Conservation (phyloP, 2,888 invertebrate genomes). For the Anthrax anthrax region DNA sequence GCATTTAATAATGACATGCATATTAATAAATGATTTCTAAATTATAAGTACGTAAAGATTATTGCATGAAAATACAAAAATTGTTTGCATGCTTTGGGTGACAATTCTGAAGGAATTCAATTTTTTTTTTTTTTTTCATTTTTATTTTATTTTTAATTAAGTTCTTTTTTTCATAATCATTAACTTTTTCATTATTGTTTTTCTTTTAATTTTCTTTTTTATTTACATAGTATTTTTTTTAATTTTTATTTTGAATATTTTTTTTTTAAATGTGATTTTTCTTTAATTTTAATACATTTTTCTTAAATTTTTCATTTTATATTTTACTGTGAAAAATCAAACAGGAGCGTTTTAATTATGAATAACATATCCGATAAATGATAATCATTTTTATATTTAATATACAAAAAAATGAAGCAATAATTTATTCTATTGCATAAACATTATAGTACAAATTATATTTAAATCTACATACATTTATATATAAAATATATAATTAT, state of each 20-base stretch:
- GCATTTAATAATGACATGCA: too few relatives aligned
- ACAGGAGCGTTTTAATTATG: conserved; percentile 19
- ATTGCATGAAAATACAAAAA: conserved; percentile 4
- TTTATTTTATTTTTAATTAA: conserved; percentile 2
- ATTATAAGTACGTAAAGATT: too few relatives aligned
- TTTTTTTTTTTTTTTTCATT: conserved; percentile 2
- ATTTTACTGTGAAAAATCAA: conserved; percentile 11
- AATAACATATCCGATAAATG: too few relatives aligned
- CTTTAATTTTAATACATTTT: neutral
- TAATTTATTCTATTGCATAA: too few relatives aligned
- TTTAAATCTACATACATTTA: too few relatives aligned
- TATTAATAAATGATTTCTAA: too few relatives aligned
- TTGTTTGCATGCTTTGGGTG: conserved; percentile 7
- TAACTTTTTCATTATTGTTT: neutral
- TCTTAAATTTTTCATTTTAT: conserved; percentile 1
- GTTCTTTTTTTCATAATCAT: neutral
- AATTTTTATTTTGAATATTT: neutral
- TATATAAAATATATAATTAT: too few relatives aligned
- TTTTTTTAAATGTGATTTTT: neutral
- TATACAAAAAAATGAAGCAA: too few relatives aligned
- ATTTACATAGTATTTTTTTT: neutral
- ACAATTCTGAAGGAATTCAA: conserved; percentile 1
- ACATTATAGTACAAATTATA: too few relatives aligned
- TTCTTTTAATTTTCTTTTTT: neutral
- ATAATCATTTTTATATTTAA: too few relatives aligned